Base-by-base conservation (phyloP, 2,113 vertebrate genomes). In the Quiscalus mexicanus region DNA sequence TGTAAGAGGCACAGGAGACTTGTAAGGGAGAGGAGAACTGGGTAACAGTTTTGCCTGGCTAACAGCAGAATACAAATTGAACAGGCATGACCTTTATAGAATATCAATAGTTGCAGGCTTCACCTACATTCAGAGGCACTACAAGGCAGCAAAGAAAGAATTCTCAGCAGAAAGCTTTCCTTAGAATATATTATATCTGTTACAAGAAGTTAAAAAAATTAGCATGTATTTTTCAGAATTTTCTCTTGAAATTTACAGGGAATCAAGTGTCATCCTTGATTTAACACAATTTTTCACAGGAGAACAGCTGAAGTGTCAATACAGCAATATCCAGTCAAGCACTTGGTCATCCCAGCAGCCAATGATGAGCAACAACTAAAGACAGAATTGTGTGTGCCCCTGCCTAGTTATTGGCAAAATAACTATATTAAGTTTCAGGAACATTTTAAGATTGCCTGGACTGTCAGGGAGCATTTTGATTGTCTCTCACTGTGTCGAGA, bases 351-450 rank as follows among this genome's bases (percentile, higher is more conserved):
- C n/a, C 31, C 35, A 79, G 62, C 65, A 79, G 87, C 23, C 84
- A 82, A 37, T 8, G 44, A n/a, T 6, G 55, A 71, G 41, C 23
- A 87, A 47, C 1, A 3, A 6, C 64, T 89, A 88, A 59, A 2
- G 16, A 63, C 68, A 84, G 73, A 73, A 68, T 1, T 39, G 60
- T 69, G 45, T 15, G 53, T 56, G 53, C 53, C 59, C 47, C 83
- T 74, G 70, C 85, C 58, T 80, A 41, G 19, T 75, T 91, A 84
- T 58, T 89, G 76, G 53, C 80, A 89, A 96, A 95, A 95, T 89
- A 92, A 60, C 68, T 58, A 22, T 12, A 76, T 60, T 84, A 71
- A 42, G 22, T 60, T 86, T 64, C 44, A 86, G 64, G 52, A 93
- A 67, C 2, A 7, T 67, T 89, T 95, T 39, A 8, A 65, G 70